These are phyloP conservation scores for Parnassius smintheus DNA, from an alignment of 2,888 invertebrate species.

Conservation along the genomic window DNA sequence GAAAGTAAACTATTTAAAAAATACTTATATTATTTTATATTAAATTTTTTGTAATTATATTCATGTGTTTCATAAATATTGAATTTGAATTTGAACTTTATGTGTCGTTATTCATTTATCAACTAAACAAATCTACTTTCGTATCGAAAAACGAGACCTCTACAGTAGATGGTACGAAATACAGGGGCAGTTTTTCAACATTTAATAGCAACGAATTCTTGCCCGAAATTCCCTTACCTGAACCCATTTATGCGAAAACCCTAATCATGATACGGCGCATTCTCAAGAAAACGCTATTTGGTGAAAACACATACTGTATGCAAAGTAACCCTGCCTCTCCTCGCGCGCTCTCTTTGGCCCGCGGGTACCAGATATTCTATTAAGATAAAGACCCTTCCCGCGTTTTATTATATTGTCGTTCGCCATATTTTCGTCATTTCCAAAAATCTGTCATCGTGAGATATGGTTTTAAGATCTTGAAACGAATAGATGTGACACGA, in stretches of 20 bases:
- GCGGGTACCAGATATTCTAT: slow-evolving; percentile 64
- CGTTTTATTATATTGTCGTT: slow-evolving; percentile 48
- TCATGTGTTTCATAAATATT: no score
- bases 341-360: slow-evolving; percentile 1
- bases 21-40: no score
- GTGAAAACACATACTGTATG: slow-evolving; percentile 32
- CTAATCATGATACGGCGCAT: slow-evolving; percentile 19
- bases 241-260: slow-evolving; percentile 2
- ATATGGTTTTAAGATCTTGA: slow-evolving; percentile 42
- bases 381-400: slow-evolving; percentile 61
- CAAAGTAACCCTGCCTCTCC: slow-evolving; percentile 31
- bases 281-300: slow-evolving; percentile 29
- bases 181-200: no score
- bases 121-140: no score
- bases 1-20: no score
- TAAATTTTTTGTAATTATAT: no score
- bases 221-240: background rate
- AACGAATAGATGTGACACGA: slow-evolving; percentile 19
- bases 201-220: no score
- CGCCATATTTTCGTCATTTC: slow-evolving; percentile 66
- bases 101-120: no score
- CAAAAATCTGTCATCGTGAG: slow-evolving; percentile 64
- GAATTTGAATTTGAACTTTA: no score
- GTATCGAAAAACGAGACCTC: no score
- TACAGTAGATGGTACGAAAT: no score